Percentiles rank a stretch among this genome's conserved stretches.
These are phyloP conservation scores for Dendrolimus pini DNA, from an alignment of 2,888 invertebrate species.

Conservation along the genomic window DNA sequence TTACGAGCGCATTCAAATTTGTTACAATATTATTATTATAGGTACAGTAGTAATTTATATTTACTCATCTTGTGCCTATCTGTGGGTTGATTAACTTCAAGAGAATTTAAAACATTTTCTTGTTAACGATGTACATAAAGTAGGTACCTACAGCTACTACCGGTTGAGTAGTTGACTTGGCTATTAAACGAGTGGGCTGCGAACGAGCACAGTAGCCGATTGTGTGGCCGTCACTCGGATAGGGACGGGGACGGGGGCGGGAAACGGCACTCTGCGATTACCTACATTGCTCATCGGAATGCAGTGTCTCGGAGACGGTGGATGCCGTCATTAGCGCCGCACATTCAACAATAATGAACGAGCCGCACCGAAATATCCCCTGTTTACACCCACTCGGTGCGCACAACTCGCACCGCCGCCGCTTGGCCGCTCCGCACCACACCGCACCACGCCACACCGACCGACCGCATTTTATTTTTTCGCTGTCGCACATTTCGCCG, in stretches of 20 bases:
- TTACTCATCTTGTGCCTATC: no score
- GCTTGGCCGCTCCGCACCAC: constrained; percentile 17
- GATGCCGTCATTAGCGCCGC: constrained; percentile 61
- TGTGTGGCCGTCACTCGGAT: background rate
- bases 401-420: constrained; percentile 45
- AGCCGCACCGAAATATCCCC: constrained; percentile 74
- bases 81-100: no score
- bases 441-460: constrained; percentile 51
- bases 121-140: no score
- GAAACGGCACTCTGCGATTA: background rate
- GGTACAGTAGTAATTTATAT: no score
- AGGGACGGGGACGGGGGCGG: background rate
- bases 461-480: constrained; percentile 78
- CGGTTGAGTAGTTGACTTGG: background rate
- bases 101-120: no score
- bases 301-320: constrained; percentile 13
- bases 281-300: background rate
- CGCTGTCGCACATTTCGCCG: constrained; percentile 78
- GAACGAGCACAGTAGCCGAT: background rate
- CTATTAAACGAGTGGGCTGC: background rate
- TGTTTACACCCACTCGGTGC: constrained; percentile 73
- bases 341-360: constrained; percentile 76
- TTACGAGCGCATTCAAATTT: no score
- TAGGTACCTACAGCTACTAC: background rate
- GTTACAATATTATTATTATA: no score